A percentile compares a stretch with the other conserved stretches of the same genome.
These are phyloP conservation scores for Sympetrum striolatum DNA, from an alignment of 2,888 invertebrate genomes.

Conservation along the genomic window DNA sequence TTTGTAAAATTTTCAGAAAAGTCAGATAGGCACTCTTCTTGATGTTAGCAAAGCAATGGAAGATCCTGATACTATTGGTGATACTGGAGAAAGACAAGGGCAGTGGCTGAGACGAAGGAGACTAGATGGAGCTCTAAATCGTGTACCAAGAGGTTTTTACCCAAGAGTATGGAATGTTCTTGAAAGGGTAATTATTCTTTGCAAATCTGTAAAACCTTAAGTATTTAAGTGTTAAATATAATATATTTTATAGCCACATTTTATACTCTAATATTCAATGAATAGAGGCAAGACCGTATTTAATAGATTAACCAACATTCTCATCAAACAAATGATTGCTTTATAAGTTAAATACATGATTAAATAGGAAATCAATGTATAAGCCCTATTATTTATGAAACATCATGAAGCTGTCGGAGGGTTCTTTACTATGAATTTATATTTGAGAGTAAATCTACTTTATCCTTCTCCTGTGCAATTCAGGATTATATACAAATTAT, in stretches of 20 bases:
- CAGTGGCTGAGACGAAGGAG: constrained; percentile 95
- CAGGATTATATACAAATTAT: no score
- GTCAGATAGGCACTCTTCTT: constrained; percentile 64
- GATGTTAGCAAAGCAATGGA: constrained; percentile 56
- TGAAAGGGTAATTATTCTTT: constrained; percentile 70
- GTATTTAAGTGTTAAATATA: background rate
- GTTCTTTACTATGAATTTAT: no score
- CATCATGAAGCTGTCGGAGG: no score
- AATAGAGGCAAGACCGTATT: background rate
- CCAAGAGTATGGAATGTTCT: constrained; percentile 91
- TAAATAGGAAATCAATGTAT: no score
- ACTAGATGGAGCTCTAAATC: constrained; percentile 95
- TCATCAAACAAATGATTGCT: no score
- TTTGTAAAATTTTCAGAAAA: constrained; percentile 57
- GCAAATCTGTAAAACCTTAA: background rate
- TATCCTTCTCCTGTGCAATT: no score
- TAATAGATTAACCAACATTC: no score
- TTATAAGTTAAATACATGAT: no score
- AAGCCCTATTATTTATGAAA: no score
- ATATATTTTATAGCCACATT: background rate
- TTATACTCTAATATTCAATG: background rate
- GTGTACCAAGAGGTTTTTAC: constrained; percentile 97
- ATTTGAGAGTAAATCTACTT: no score
- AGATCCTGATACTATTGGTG: constrained; percentile 53
- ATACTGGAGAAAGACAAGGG: constrained; percentile 78